Conservation (phyloP, 2,113 vertebrate genomes). For the Syngnathus typhle region DNA sequence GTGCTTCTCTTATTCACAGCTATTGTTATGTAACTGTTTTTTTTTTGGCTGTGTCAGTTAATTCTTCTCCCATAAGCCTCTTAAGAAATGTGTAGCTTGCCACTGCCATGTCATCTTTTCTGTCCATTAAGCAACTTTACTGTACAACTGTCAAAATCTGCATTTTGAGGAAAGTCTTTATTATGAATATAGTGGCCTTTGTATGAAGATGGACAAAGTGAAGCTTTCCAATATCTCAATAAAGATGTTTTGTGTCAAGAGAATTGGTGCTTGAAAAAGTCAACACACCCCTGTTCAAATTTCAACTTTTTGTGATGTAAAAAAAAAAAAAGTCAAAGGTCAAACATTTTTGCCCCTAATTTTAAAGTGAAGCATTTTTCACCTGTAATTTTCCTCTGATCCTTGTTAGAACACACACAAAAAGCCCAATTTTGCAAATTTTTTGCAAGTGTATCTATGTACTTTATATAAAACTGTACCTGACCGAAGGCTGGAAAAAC, state of each 20-base stretch:
- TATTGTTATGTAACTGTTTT: conserved; percentile 28
- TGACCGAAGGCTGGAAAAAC: conserved; percentile 15
- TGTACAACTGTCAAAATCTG: conserved; percentile 35
- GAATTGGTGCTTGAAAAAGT: conserved; percentile 1
- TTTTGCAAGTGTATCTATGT: background rate
- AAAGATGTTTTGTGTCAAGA: conserved; percentile 29
- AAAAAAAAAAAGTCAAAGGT: background rate
- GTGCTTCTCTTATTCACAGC: conserved; percentile 43
- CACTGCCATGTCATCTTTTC: conserved; percentile 34
- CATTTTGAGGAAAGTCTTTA: conserved; percentile 54
- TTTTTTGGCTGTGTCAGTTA: conserved; percentile 30
- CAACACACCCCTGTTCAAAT: background rate
- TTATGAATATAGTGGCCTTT: conserved; percentile 52
- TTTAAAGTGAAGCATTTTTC: no score
- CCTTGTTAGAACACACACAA: background rate
- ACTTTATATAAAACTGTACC: conserved; percentile 17
- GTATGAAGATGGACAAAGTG: conserved; percentile 52
- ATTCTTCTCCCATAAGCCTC: conserved; percentile 32
- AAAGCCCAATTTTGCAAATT: background rate
- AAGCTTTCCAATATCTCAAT: conserved; percentile 44
- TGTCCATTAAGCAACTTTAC: conserved; percentile 37
- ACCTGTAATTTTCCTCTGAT: no score
- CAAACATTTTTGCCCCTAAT: no score
- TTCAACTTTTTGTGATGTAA: background rate
- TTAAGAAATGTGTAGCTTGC: conserved; percentile 18